Evolutionary conservation across 2,888 invertebrate genomes (phyloP).

Genomic region (Taenaris catops): DNA sequence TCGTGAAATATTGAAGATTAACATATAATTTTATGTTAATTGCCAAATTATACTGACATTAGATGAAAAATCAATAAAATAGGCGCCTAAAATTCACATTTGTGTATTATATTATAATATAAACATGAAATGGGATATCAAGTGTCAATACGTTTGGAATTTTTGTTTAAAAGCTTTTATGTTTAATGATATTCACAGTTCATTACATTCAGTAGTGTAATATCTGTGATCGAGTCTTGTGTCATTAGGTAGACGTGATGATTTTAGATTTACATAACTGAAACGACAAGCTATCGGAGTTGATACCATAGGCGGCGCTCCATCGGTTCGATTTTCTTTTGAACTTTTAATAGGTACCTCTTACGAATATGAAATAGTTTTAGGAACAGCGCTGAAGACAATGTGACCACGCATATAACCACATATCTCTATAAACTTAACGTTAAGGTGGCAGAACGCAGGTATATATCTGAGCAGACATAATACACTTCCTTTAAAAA

Average conservation of each 20-base stretch:
- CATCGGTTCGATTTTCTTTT: background rate
- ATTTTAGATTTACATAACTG: background rate
- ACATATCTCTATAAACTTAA: background rate
- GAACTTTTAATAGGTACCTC: background rate
- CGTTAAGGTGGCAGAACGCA: background rate
- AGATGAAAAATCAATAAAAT: background rate
- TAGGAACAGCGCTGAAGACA: background rate
- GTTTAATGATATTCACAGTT: background rate
- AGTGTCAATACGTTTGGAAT: background rate
- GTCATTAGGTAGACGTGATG: background rate
- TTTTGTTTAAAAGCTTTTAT: constrained; percentile 1
- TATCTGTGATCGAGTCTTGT: background rate
- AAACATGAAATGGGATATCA: background rate
- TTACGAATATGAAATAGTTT: background rate
- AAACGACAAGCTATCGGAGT: background rate
- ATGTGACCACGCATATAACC: background rate
- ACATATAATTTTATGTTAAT: constrained; percentile 4
- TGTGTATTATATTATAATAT: background rate
- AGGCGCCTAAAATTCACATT: constrained; percentile 3
- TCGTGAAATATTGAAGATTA: constrained; percentile 1
- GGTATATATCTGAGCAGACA: no score
- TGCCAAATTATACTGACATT: constrained; percentile 1
- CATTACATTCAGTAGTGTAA: background rate
- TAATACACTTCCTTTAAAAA: no score
- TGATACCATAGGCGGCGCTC: background rate